These are phyloP conservation scores for Siphlonurus alternatus DNA, from an alignment of 2,888 invertebrate species.

Conservation along the genomic window DNA sequence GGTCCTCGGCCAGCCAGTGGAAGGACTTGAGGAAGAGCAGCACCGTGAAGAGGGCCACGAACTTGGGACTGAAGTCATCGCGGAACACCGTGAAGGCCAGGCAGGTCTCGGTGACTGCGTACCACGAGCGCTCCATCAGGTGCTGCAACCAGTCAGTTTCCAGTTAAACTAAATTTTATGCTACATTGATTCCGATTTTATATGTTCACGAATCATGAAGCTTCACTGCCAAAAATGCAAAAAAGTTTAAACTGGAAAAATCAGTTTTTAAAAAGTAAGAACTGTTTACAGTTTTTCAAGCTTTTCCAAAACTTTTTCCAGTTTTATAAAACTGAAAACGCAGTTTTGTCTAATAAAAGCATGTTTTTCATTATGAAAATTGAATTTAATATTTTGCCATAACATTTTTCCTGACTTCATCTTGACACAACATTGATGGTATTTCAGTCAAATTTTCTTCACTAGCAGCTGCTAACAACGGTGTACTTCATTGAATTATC, in stretches of 20 bases:
- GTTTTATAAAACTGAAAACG: no score
- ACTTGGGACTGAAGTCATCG: constrained; percentile 96
- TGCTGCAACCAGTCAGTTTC: constrained; percentile 53
- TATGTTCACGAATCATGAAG: background rate
- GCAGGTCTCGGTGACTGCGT: constrained; percentile 99
- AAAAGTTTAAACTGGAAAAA: no score
- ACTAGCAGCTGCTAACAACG: no score
- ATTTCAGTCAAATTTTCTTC: no score
- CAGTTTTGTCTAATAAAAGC: no score
- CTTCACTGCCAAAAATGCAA: no score
- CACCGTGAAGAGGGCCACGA: constrained; percentile 93
- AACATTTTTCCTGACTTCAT: no score
- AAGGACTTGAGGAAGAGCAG: constrained; percentile 95
- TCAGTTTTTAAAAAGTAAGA: constrained; percentile 3
- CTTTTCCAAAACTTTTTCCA: no score
- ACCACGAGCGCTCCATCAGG: constrained; percentile 95
- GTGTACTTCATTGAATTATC: no score
- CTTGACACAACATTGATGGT: no score
- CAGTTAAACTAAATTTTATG: constrained; percentile 8
- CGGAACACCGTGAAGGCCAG: constrained; percentile 96
- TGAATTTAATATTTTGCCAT: background rate
- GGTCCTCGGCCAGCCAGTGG: constrained; percentile 98
- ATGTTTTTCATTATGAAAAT: no score
- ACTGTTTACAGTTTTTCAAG: background rate
- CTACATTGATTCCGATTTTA: background rate